phyloP scores from a whole-genome alignment of 2,113 vertebrate genomes.

The Crotalus viridis region DNA sequence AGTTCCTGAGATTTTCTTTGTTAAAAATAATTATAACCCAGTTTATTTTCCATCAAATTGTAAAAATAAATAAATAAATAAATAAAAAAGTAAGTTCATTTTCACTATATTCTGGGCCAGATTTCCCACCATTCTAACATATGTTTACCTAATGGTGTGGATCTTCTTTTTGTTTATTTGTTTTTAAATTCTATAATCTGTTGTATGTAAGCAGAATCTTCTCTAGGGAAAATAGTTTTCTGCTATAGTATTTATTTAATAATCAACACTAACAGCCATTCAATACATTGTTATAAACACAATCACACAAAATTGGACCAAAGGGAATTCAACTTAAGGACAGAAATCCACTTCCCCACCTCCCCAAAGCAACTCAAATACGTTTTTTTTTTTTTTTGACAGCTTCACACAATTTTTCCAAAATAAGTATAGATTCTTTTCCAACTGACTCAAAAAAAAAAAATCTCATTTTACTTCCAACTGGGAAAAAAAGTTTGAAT shows the following conservation, averaged over 20 bases:
- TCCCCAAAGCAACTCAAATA: constrained; percentile 17
- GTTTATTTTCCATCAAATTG: background rate
- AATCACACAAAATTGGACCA: constrained; percentile 12
- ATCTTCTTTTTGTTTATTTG: background rate
- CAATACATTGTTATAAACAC: constrained; percentile 1
- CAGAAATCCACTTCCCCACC: constrained; percentile 10
- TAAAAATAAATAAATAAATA: background rate
- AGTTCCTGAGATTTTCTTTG: background rate
- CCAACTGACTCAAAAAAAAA: background rate
- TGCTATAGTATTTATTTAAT: background rate
- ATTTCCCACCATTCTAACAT: background rate
- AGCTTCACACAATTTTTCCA: constrained; percentile 23
- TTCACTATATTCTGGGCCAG: background rate
- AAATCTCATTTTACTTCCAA: background rate
- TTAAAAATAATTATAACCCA: background rate
- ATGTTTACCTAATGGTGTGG: background rate
- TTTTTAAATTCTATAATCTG: background rate
- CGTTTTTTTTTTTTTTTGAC: background rate
- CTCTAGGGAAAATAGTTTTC: background rate
- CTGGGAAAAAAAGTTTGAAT: constrained; percentile 24
- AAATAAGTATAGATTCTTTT: constrained; percentile 33
- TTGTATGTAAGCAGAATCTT: constrained; percentile 12
- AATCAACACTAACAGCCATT: background rate
- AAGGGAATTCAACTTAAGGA: constrained; percentile 19
- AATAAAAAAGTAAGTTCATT: background rate